A percentile compares a stretch with the other conserved stretches of the same genome.
phyloP scores from a whole-genome alignment of 2,797 vertebrate species.

The Geotrypetes seraphini region DNA sequence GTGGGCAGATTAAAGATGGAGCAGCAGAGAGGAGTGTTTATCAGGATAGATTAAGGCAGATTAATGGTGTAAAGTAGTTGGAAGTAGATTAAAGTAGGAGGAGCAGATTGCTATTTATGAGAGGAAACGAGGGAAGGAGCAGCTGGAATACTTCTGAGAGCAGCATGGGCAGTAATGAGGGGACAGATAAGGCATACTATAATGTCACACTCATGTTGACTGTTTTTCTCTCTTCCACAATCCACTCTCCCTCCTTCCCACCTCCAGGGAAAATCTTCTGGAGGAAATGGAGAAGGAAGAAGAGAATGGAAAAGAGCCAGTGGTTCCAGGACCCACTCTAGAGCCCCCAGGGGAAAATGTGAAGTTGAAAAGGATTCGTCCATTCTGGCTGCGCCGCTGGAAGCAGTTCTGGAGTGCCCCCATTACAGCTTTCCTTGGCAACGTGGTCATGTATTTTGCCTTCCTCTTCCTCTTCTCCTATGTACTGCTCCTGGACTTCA shows the following conservation, averaged over 20 bases:
- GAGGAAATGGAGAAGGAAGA: neutral
- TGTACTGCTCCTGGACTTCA: constrained; percentile 64
- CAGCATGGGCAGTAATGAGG: too few species aligned
- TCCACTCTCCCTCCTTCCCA: too few species aligned
- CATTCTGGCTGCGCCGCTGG: constrained; percentile 49
- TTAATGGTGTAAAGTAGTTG: too few species aligned
- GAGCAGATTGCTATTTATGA: too few species aligned
- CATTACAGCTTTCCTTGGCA: constrained; percentile 71
- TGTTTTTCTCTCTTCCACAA: too few species aligned
- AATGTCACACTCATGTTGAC: neutral
- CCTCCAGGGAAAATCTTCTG: constrained; percentile 9
- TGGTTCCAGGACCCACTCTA: neutral
- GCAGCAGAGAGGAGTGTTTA: too few species aligned
- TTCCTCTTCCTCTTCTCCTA: constrained; percentile 76
- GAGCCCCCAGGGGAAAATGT: neutral
- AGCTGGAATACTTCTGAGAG: too few species aligned
- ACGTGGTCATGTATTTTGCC: constrained; percentile 77
- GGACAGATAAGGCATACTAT: neutral
- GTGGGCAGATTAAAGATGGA: too few species aligned
- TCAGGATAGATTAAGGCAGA: too few species aligned
- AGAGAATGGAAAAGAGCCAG: neutral
- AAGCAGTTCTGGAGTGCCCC: constrained; percentile 73
- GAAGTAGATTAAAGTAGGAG: too few species aligned
- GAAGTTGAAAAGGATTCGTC: constrained; percentile 10
- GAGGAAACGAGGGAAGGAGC: too few species aligned